Evolutionary conservation across 2,113 vertebrate genomes (phyloP).

Genomic region (Urocitellus parryii): DNA sequence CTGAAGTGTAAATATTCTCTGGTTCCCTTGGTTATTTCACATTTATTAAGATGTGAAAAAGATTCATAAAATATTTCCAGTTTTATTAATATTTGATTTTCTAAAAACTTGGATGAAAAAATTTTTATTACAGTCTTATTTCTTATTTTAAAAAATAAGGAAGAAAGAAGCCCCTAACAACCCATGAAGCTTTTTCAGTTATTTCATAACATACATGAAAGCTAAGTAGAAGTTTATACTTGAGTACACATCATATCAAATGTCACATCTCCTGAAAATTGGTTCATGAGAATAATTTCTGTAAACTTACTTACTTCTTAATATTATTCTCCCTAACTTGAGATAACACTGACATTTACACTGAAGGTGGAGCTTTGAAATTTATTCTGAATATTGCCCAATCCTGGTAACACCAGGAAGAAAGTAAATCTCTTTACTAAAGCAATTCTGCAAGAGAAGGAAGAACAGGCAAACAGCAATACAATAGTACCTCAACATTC

Average conservation of each 20-base stretch:
- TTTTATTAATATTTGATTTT: constrained; percentile 66
- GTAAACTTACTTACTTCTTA: constrained; percentile 79
- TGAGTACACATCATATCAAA: constrained; percentile 76
- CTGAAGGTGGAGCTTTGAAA: constrained; percentile 71
- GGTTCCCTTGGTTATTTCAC: not conserved
- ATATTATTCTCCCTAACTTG: constrained; percentile 63
- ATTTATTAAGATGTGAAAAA: constrained; percentile 60
- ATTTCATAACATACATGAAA: constrained; percentile 69
- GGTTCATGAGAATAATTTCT: constrained; percentile 74
- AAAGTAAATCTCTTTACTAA: constrained; percentile 70
- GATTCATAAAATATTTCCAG: constrained; percentile 47
- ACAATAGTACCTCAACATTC: not conserved
- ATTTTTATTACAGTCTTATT: constrained; percentile 50
- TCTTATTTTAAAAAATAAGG: constrained; percentile 59
- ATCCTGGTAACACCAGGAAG: constrained; percentile 64
- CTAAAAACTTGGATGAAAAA: constrained; percentile 38
- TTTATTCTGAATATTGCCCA: constrained; percentile 71
- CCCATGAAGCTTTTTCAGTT: constrained; percentile 35
- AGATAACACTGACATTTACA: constrained; percentile 79
- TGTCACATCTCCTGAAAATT: constrained; percentile 79
- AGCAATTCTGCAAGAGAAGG: constrained; percentile 48
- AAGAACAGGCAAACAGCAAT: not conserved
- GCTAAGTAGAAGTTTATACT: constrained; percentile 59
- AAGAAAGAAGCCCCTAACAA: constrained; percentile 41
- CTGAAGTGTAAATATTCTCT: not conserved